Percentiles rank a stretch among this genome's conserved stretches.
Evolutionary conservation across 2,797 vertebrate species (phyloP).

Genomic region (Gorsachius magnificus): DNA sequence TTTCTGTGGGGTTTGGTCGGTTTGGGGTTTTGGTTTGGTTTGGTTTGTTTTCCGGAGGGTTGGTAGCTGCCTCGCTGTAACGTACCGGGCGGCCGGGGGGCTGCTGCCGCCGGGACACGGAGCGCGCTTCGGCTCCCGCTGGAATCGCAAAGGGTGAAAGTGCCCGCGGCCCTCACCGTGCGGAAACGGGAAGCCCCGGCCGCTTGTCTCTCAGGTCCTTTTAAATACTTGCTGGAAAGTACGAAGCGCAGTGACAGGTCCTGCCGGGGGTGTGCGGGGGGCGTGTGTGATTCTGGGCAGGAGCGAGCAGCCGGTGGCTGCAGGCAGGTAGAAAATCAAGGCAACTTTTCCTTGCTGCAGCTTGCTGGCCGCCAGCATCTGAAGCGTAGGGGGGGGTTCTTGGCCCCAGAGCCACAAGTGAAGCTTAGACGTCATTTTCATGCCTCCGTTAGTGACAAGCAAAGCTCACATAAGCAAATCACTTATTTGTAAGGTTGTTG

Average conservation of each 20-base stretch:
- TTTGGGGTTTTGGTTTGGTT: no score
- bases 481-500: neutral
- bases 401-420: neutral
- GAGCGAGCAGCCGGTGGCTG: neutral
- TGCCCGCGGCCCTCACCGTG: neutral
- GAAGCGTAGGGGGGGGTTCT: neutral
- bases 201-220: neutral
- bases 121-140: fast-evolving
- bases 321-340: neutral
- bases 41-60: no score
- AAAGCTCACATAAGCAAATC: neutral
- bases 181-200: neutral
- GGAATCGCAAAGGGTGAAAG: fast-evolving
- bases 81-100: neutral
- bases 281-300: neutral
- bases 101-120: fast-evolving
- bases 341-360: neutral
- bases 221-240: neutral
- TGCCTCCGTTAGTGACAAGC: neutral
- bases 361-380: neutral
- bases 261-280: no score
- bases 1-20: no score
- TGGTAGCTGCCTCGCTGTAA: neutral
- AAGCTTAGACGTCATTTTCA: neutral
- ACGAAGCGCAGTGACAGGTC: neutral